phyloP scores from a whole-genome alignment of 2,797 vertebrate genomes.

The Rousettus madagascariensis region DNA sequence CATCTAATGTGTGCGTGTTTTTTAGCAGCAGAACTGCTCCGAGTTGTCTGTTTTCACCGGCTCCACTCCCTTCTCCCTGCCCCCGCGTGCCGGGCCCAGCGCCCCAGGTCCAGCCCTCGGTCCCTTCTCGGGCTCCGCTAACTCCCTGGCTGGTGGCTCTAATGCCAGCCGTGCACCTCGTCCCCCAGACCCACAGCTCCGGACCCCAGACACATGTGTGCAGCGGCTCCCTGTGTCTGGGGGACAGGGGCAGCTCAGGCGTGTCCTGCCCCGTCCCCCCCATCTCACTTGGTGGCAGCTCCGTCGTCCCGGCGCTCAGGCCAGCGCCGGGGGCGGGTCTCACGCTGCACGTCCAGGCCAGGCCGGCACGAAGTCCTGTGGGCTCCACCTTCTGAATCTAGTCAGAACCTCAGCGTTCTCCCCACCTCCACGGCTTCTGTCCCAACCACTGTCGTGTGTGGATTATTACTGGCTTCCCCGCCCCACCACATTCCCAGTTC shows the following conservation, averaged over 20 bases:
- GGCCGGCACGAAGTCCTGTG: not conserved
- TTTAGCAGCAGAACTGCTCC: not conserved
- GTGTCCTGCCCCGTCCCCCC: accelerated
- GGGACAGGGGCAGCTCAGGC: not conserved
- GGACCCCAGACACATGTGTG: accelerated
- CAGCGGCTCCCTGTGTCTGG: accelerated
- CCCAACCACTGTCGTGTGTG: not conserved
- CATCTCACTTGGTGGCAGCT: accelerated
- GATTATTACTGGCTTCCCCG: not conserved
- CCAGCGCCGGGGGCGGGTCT: accelerated
- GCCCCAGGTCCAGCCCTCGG: accelerated
- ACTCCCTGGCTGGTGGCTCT: not conserved
- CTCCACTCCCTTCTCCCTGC: no score
- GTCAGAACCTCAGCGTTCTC: not conserved
- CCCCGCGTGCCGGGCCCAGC: accelerated
- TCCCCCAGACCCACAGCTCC: not conserved
- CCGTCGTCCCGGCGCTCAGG: accelerated
- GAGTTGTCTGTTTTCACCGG: no score
- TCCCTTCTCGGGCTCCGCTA: not conserved
- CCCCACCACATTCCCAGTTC: not conserved
- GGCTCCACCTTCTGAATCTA: not conserved
- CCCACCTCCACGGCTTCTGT: not conserved
- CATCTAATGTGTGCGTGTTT: not conserved
- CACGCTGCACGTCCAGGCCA: accelerated
- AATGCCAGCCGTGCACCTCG: no score